Percentiles rank a stretch among this genome's conserved stretches.
These are phyloP conservation scores for Ranitomeya imitator DNA, from an alignment of 2,113 vertebrate species.

Conservation along the genomic window DNA sequence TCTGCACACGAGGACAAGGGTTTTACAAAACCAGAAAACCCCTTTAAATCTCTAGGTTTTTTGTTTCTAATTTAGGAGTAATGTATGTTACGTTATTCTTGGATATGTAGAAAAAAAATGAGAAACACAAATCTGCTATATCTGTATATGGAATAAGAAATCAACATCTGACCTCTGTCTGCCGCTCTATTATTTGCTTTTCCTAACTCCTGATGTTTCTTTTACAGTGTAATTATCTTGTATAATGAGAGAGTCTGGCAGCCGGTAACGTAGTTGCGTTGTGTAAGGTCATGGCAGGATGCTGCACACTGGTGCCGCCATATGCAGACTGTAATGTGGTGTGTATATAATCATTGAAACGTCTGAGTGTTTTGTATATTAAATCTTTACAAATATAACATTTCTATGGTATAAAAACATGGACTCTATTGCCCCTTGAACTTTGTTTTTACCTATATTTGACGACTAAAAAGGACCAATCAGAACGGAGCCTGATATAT, in stretches of 20 bases:
- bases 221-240: neutral
- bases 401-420: neutral
- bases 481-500: neutral
- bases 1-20: too few species aligned
- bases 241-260: neutral
- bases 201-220: neutral
- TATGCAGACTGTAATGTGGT: neutral
- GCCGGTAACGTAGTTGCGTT: neutral
- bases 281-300: neutral
- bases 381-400: neutral
- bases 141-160: neutral
- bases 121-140: neutral
- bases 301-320: neutral
- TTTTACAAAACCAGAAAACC: too few species aligned
- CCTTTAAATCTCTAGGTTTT: too few species aligned
- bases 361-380: neutral
- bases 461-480: neutral
- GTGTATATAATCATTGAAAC: neutral
- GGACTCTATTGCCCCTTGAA: neutral
- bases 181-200: too few species aligned
- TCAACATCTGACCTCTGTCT: neutral
- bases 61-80: too few species aligned
- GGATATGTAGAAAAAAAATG: neutral
- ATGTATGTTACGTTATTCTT: too few species aligned
- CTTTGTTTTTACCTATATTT: neutral